Evolutionary conservation across 64 coral and sea anemone genomes (phyloP), one percentile per base, ranked within the genome.

Genomic region (Acropora yongei): DNA sequence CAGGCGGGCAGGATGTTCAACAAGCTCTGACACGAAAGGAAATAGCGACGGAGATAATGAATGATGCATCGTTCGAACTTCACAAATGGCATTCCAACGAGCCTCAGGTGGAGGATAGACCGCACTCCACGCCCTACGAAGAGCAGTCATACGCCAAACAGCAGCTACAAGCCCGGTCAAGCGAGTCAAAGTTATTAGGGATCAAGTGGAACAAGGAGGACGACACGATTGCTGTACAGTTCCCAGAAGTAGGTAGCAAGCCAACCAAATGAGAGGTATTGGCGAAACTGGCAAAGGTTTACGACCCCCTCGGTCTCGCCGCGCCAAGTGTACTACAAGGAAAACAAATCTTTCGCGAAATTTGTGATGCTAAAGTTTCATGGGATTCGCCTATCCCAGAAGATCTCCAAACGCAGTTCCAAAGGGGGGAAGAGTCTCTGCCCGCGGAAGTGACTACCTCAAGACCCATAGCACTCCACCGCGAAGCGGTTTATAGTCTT

Each of bases 41-140:
- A 67, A 39, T 43, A 10, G 81, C 57, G n/a, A 75, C 66, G 78
- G 55, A 86, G 75, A 78, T 92, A 18, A 92, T 92, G 72, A 86
- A 53, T n/a, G 71, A 92, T 68, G 90, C 90, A 41, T 86, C 80
- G 6, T 92, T 92, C 7, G 49, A 92, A 42, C 73, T 92, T 0
- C 90, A 92, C 13, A 91, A 91, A 55, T 77, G 75, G 41, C 44
- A 77, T 50, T 79, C 77, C 14, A 18, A 44, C 47, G 14, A 7
- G 45, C 10, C 44, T 16, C 45, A 79, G 3, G 1, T 55, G 51
- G 19, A 4, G 78, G 2, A 61, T 1, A 65, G 17, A 72, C 16
- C 11, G n/a, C 19, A 9, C 71, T 41, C 6, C n/a, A 74, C 71
- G 13, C 51, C 51, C 10, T 55, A 55, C 51, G 51, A 55, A 55